Conservation (phyloP, 2,888 invertebrate species). For the Coleophora deauratella region DNA sequence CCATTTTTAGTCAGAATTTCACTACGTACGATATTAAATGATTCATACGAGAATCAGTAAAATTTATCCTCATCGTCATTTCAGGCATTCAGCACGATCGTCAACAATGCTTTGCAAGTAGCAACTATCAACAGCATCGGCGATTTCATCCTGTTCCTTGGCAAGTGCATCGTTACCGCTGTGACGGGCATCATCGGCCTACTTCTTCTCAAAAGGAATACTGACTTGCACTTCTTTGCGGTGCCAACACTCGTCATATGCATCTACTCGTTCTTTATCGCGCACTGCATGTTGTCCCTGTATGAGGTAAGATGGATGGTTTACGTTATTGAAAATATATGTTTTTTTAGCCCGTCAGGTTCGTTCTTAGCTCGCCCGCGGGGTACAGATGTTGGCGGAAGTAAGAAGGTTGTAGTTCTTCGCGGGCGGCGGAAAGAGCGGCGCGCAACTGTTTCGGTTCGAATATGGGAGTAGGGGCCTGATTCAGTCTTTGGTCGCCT, state of each 20-base stretch:
- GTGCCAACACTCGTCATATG: conserved; percentile 89
- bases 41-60: no score
- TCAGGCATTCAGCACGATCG: conserved; percentile 90
- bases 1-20: no score
- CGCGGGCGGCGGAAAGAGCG: no score
- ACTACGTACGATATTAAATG: no score
- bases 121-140: conserved; percentile 95
- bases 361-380: no score
- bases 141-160: conserved; percentile 93
- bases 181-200: conserved; percentile 85
- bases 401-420: no score
- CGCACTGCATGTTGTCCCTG: conserved; percentile 93
- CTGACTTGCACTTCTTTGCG: conserved; percentile 86
- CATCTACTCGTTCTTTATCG: conserved; percentile 92
- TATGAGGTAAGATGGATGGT: conserved; percentile 87
- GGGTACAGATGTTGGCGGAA: no score
- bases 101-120: conserved; percentile 88
- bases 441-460: no score
- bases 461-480: no score
- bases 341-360: no score
- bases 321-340: no score
- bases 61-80: conserved; percentile 6
- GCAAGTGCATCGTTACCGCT: conserved; percentile 85
- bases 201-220: conserved; percentile 81
- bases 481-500: no score